Conservation (phyloP, 2,113 vertebrate species). For the Heterocephalus glaber region DNA sequence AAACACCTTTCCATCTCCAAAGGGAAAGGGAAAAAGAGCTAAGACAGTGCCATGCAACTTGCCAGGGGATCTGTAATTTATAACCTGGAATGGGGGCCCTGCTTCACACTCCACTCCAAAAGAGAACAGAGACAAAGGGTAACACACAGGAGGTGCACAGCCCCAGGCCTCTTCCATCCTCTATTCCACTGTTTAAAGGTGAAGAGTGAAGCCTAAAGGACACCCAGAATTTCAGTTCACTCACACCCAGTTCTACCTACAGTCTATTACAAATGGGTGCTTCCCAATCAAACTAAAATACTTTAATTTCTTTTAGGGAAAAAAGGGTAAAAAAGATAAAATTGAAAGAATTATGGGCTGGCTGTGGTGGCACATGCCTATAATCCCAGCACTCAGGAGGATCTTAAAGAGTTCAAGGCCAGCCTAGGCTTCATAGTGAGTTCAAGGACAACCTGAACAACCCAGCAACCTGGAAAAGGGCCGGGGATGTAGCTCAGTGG, state of each 20-base stretch:
- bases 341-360: no score
- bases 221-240: background rate
- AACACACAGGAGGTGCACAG: fast-evolving
- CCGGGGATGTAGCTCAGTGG: no score
- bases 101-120: background rate
- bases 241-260: background rate
- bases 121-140: background rate
- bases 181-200: background rate
- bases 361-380: no score
- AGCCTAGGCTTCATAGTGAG: no score
- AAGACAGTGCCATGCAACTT: background rate
- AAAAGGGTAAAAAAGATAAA: background rate
- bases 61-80: background rate
- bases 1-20: background rate
- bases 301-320: background rate
- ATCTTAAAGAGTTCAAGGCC: no score
- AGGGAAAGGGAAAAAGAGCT: background rate
- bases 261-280: background rate
- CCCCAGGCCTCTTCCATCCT: background rate
- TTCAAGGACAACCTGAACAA: no score
- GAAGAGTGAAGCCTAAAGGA: background rate
- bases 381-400: no score
- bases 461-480: no score
- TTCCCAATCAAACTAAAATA: background rate
- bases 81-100: background rate